Evolutionary conservation across 2,797 vertebrate species (phyloP).

Genomic region (Natrix natrix): DNA sequence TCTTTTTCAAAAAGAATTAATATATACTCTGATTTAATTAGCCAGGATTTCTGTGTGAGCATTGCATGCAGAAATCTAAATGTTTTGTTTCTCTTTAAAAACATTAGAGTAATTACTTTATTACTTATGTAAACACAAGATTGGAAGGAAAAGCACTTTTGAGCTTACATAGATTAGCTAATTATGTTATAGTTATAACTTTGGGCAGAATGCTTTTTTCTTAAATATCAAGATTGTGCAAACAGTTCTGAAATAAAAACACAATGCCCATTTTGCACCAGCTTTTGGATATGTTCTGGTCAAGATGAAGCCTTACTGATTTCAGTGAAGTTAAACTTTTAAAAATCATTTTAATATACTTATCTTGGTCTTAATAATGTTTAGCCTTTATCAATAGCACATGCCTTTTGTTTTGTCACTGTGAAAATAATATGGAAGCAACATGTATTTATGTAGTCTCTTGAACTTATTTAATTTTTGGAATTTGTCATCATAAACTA

Average conservation of each 20-base stretch:
- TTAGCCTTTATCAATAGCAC: neutral
- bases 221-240: neutral
- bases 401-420: neutral
- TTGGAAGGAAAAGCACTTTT: fast-evolving
- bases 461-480: neutral
- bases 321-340: neutral
- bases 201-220: neutral
- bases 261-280: neutral
- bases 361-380: neutral
- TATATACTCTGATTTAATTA: neutral
- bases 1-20: neutral
- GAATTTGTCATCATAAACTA: conserved; percentile 1
- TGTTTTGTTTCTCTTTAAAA: neutral
- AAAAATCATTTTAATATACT: neutral
- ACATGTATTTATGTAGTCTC: neutral
- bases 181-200: neutral
- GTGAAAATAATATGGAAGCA: neutral
- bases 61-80: neutral
- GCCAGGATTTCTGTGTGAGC: neutral
- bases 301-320: neutral
- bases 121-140: neutral
- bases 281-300: neutral
- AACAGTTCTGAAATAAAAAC: neutral
- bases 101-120: neutral
- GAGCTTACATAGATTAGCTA: neutral